Conservation (phyloP, 2,797 vertebrate genomes). For the Lates japonicus region DNA sequence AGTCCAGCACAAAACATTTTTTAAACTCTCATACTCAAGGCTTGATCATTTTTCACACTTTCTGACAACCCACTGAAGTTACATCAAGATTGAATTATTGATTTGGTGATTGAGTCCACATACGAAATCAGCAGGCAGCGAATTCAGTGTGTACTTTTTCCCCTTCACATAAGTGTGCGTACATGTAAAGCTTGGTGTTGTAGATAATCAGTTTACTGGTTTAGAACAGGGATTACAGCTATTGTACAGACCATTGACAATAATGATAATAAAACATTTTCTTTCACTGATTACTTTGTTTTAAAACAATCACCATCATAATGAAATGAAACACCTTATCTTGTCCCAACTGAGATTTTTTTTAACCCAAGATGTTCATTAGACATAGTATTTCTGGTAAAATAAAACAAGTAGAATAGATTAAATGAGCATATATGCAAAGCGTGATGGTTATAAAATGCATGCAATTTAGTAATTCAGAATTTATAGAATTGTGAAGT, state of each 20-base stretch:
- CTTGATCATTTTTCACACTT: neutral
- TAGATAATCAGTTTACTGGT: slow-evolving; percentile 37
- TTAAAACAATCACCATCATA: neutral
- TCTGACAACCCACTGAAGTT: slow-evolving; percentile 14
- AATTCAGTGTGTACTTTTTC: neutral
- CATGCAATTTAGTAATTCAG: neutral
- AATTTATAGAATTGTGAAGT: neutral
- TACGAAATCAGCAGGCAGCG: neutral
- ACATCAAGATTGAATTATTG: slow-evolving; percentile 15
- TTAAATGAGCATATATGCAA: neutral
- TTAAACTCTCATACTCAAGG: neutral
- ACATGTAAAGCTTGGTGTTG: slow-evolving; percentile 14
- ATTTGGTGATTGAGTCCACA: slow-evolving; percentile 1
- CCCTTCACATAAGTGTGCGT: slow-evolving; percentile 1
- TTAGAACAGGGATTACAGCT: neutral
- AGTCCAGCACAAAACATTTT: neutral
- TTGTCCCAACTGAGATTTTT: neutral
- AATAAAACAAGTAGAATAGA: neutral
- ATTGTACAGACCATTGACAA: slow-evolving; percentile 22
- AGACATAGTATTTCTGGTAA: neutral
- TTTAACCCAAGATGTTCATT: neutral
- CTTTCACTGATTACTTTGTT: slow-evolving; percentile 11
- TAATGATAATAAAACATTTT: slow-evolving; percentile 12
- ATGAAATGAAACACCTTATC: neutral
- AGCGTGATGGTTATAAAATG: neutral